Evolutionary conservation across 2,797 vertebrate species (phyloP).

Genomic region (Enteromius paludinosus): DNA sequence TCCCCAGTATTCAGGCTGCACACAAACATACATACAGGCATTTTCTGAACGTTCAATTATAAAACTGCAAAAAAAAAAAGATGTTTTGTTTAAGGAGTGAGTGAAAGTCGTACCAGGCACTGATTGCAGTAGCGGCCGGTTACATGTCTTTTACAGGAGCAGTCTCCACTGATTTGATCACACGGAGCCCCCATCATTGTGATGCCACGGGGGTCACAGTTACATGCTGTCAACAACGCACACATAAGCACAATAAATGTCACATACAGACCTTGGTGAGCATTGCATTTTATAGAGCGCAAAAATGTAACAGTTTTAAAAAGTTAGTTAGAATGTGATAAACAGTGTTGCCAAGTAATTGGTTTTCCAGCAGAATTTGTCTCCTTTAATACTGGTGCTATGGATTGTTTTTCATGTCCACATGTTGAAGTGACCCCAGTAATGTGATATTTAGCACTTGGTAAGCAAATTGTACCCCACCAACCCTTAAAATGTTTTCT

Average conservation of each 20-base stretch:
- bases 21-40: conserved; percentile 33
- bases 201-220: conserved; percentile 83
- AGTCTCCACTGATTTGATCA: conserved; percentile 87
- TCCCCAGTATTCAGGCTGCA: conserved; percentile 88
- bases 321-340: not conserved
- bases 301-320: not conserved
- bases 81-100: not conserved
- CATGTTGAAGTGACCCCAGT: no score
- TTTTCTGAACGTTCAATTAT: not conserved
- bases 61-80: not conserved
- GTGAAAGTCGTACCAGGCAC: conserved; percentile 82
- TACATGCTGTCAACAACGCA: conserved; percentile 76
- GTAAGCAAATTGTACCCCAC: no score
- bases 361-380: no score
- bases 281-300: not conserved
- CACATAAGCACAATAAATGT: not conserved
- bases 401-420: no score
- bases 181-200: conserved; percentile 78
- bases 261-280: conserved; percentile 1
- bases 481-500: no score
- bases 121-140: conserved; percentile 84
- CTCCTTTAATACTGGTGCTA: no score
- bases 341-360: no score
- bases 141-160: conserved; percentile 89
- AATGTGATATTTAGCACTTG: no score